phyloP scores from a whole-genome alignment of 2,113 vertebrate species.

The Pipa parva region DNA sequence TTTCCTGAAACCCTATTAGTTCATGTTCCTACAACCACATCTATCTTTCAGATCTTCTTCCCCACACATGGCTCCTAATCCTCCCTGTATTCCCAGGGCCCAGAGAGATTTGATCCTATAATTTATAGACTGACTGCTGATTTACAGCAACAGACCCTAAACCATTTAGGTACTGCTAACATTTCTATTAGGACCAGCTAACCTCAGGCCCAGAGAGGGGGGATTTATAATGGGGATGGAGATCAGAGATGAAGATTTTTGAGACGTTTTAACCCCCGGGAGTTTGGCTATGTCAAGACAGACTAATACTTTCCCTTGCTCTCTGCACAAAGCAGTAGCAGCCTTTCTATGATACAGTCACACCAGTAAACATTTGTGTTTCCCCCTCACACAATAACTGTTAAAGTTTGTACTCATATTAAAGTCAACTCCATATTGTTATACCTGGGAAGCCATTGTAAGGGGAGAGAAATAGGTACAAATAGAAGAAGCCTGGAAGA shows the following conservation, averaged over 20 bases:
- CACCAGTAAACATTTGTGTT: not conserved
- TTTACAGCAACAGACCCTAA: conserved; percentile 33
- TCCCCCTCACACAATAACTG: too few relatives aligned
- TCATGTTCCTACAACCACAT: conserved; percentile 37
- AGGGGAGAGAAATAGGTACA: too few relatives aligned
- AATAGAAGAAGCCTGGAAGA: too few relatives aligned
- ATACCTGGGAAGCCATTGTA: too few relatives aligned
- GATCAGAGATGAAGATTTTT: conserved; percentile 17
- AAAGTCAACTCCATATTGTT: too few relatives aligned
- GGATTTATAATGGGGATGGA: too few relatives aligned
- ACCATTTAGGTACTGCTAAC: conserved; percentile 39
- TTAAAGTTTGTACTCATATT: too few relatives aligned
- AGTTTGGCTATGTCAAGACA: conserved; percentile 4
- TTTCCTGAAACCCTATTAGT: conserved; percentile 41
- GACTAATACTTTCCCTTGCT: not conserved
- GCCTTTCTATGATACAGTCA: not conserved
- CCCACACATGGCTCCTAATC: conserved; percentile 36
- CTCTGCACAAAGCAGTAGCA: not conserved
- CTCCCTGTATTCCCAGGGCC: conserved; percentile 35
- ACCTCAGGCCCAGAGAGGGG: conserved; percentile 12
- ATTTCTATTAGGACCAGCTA: conserved; percentile 37
- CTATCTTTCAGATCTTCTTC: conserved; percentile 39
- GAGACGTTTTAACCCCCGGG: conserved; percentile 15
- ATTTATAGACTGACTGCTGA: conserved; percentile 39
- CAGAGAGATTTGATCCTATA: conserved; percentile 28